Conservation (phyloP, 2,888 invertebrate genomes). For the Meandrusa payeni region DNA sequence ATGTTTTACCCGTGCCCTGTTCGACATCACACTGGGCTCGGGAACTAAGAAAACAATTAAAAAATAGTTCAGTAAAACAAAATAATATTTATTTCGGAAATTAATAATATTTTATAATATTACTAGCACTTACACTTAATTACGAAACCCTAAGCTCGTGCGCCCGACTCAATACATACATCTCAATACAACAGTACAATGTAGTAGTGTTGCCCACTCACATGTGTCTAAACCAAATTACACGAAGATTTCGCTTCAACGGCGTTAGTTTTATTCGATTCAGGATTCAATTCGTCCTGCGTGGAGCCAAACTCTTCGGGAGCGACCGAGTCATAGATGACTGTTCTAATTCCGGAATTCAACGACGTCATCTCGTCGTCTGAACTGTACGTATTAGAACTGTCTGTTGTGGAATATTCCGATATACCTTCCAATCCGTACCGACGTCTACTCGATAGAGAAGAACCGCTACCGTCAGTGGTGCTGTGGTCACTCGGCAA, state of each 20-base stretch:
- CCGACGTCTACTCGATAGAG: background rate
- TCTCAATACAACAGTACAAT: no score
- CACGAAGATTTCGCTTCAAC: constrained; percentile 16
- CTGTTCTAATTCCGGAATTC: constrained; percentile 38
- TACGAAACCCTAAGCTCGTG: no score
- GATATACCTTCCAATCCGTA: background rate
- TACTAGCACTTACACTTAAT: no score
- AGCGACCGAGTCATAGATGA: constrained; percentile 36
- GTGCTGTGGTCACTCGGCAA: background rate
- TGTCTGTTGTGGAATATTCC: constrained; percentile 16
- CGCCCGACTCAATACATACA: no score
- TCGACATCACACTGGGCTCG: no score
- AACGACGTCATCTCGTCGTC: constrained; percentile 31
- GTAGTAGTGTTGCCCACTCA: no score
- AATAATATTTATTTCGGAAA: no score
- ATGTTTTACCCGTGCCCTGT: no score
- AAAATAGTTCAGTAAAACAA: no score
- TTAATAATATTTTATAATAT: no score
- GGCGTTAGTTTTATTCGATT: constrained; percentile 19
- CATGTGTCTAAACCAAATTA: background rate
- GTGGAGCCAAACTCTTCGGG: constrained; percentile 15
- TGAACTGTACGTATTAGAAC: constrained; percentile 15
- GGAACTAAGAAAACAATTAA: no score
- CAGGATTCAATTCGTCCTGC: constrained; percentile 16
- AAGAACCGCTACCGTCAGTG: background rate